Percentiles rank a stretch among this genome's conserved stretches.
Conservation (phyloP, 2,888 invertebrate species). For the Drosophila merina region DNA sequence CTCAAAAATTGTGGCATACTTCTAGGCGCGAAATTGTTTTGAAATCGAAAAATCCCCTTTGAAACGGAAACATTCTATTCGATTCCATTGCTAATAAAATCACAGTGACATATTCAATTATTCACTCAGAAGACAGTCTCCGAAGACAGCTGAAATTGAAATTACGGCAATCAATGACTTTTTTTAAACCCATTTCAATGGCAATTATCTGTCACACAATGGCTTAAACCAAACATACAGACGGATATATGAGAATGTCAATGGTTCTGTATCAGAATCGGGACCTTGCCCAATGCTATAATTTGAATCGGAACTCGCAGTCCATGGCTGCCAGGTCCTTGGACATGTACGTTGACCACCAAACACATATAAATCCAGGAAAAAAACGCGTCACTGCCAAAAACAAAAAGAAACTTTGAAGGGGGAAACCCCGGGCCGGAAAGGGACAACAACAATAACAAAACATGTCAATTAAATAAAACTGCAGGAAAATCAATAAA, state of each 20-base stretch:
- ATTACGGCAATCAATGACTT: conserved; percentile 32
- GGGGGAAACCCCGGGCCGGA: conserved; percentile 28
- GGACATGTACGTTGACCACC: conserved; percentile 80
- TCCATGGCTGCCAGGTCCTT: conserved; percentile 62
- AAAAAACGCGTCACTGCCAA: conserved; percentile 39
- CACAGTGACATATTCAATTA: conserved; percentile 32
- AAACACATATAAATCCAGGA: conserved; percentile 47
- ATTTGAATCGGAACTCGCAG: conserved; percentile 51
- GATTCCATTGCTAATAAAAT: conserved; percentile 4
- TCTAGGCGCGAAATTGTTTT: conserved; percentile 1
- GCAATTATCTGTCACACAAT: conserved; percentile 21
- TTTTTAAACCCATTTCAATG: conserved; percentile 1
- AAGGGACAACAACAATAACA: conserved; percentile 74
- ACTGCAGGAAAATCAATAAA: conserved; percentile 77
- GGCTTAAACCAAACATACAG: conserved; percentile 20
- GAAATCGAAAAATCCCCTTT: too few species aligned
- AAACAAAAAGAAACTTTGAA: conserved; percentile 27
- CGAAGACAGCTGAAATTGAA: conserved; percentile 28
- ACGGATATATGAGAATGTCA: conserved; percentile 44
- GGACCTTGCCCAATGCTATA: conserved; percentile 61
- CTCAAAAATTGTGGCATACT: background rate
- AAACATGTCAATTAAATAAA: conserved; percentile 80
- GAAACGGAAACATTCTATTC: too few species aligned
- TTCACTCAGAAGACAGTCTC: conserved; percentile 2
- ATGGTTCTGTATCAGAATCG: conserved; percentile 29